Conservation (phyloP, 2,113 vertebrate genomes). For the Poeciliopsis retropinna region DNA sequence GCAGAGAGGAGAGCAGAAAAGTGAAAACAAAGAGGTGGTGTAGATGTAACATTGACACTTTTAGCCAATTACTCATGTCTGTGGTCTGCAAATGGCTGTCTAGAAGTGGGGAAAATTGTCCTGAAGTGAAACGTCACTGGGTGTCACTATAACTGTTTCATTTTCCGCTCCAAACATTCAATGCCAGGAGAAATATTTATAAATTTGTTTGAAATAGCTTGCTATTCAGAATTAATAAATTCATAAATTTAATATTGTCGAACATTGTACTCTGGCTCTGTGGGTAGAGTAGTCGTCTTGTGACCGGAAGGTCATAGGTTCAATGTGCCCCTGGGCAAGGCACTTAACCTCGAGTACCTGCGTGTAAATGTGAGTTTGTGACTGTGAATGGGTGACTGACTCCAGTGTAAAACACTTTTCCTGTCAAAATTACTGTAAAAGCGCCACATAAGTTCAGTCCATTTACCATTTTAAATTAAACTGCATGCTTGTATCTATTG, state of each 20-base stretch:
- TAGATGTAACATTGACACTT: slow-evolving; percentile 65
- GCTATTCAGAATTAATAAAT: neutral
- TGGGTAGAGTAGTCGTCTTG: too few species aligned
- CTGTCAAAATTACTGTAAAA: too few species aligned
- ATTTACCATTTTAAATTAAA: neutral
- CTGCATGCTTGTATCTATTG: neutral
- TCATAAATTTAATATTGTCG: neutral
- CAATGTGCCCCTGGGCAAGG: too few species aligned
- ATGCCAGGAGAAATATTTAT: slow-evolving; percentile 12
- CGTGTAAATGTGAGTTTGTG: too few species aligned
- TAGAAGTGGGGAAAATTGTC: slow-evolving; percentile 44
- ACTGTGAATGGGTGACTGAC: too few species aligned
- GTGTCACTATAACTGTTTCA: slow-evolving; percentile 21
- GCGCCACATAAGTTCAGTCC: too few species aligned
- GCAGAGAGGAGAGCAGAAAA: slow-evolving; percentile 39
- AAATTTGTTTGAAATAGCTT: neutral
- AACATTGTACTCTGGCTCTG: neutral
- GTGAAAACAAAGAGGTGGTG: slow-evolving; percentile 60
- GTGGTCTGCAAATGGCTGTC: slow-evolving; percentile 60
- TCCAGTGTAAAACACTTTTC: too few species aligned
- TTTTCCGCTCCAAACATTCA: neutral
- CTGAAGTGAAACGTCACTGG: slow-evolving; percentile 60
- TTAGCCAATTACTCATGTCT: slow-evolving; percentile 70
- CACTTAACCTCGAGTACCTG: too few species aligned
- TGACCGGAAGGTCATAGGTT: too few species aligned